phyloP scores from a whole-genome alignment of 2,113 vertebrate genomes.

The Emydura subglobosa region DNA sequence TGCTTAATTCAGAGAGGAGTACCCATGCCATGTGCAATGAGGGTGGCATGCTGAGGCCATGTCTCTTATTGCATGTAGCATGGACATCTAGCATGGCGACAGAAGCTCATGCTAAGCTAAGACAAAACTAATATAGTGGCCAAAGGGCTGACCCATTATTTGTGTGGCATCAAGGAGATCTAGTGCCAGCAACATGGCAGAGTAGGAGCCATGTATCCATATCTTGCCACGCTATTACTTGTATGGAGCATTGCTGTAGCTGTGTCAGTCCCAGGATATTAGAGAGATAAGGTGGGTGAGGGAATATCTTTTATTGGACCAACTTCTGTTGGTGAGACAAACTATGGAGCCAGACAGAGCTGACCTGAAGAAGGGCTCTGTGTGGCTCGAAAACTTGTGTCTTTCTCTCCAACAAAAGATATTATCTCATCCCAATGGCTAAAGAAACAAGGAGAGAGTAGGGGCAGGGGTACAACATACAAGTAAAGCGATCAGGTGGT shows the following conservation, averaged over 20 bases:
- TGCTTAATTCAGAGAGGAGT: background rate
- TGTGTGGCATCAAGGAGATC: background rate
- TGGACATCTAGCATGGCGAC: background rate
- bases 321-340: too few relatives aligned
- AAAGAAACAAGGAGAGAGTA: background rate
- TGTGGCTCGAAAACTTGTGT: too few relatives aligned
- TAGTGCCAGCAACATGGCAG: background rate
- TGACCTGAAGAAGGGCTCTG: too few relatives aligned
- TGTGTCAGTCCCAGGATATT: too few relatives aligned
- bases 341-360: too few relatives aligned
- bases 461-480: background rate
- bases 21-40: background rate
- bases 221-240: background rate
- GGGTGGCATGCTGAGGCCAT: background rate
- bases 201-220: background rate
- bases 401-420: too few relatives aligned
- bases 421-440: background rate
- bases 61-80: background rate
- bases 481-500: background rate
- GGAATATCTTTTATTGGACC: too few relatives aligned
- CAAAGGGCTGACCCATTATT: background rate
- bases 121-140: background rate
- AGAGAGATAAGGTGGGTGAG: too few relatives aligned
- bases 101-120: background rate
- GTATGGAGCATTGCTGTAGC: too few relatives aligned